Percentiles rank a stretch among this genome's conserved stretches.
Evolutionary conservation across 2,797 vertebrate genomes (phyloP).

Genomic region (Eremophila alpestris): DNA sequence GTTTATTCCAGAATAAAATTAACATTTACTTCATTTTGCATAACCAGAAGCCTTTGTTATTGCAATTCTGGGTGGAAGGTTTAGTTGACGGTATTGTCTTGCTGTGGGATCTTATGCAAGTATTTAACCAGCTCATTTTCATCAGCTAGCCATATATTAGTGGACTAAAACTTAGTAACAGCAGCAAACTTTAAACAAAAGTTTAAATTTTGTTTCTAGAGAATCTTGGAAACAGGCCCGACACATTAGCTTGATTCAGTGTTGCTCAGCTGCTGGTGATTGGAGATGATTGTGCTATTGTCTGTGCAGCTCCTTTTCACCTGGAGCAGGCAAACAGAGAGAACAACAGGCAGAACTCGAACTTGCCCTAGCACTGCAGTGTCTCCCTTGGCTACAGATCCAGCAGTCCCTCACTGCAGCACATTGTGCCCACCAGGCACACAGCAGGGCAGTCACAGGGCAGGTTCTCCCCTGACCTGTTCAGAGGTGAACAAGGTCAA

Average conservation of each 20-base stretch:
- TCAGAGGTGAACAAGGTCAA: background rate
- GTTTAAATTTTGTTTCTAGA: background rate
- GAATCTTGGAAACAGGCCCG: background rate
- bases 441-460: background rate
- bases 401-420: rapidly evolving
- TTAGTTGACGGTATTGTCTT: background rate
- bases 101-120: background rate
- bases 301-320: background rate
- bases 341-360: background rate
- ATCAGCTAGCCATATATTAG: background rate
- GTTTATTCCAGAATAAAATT: background rate
- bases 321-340: background rate
- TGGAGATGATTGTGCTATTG: background rate
- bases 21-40: background rate
- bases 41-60: background rate
- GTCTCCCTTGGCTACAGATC: background rate
- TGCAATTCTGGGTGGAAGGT: background rate
- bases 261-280: background rate
- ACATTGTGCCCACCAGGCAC: rapidly evolving
- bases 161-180: background rate
- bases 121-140: background rate
- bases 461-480: no score
- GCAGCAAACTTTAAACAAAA: background rate
- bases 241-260: background rate
- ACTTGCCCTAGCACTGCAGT: background rate